Conservation (phyloP, 2,797 vertebrate genomes). For the Tokudaia tokunoshimensis region DNA sequence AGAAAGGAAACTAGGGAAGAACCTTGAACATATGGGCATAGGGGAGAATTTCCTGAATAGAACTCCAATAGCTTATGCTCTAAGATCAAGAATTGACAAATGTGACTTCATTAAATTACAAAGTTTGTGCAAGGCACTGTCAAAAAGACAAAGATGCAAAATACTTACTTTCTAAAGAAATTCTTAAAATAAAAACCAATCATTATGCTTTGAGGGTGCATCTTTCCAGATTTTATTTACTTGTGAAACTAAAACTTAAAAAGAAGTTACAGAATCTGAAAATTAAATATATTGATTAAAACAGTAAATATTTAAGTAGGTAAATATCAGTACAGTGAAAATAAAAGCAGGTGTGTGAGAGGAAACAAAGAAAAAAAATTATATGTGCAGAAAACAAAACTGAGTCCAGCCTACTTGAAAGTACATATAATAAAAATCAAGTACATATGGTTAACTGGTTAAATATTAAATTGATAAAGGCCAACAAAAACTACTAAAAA, state of each 20-base stretch:
- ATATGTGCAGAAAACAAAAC: background rate
- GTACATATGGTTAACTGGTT: background rate
- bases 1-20: no score
- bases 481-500: background rate
- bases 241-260: background rate
- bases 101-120: no score
- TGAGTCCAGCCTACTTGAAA: background rate
- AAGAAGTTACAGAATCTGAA: background rate
- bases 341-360: background rate
- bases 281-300: background rate
- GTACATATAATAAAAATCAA: background rate
- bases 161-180: background rate
- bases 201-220: background rate
- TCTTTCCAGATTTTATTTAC: background rate
- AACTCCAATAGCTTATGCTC: no score
- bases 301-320: background rate
- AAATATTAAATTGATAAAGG: conserved; percentile 2
- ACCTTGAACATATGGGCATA: no score
- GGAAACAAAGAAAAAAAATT: background rate
- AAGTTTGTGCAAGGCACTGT: no score
- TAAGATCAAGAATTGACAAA: no score
- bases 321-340: background rate
- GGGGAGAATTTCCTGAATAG: no score
- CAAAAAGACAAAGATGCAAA: no score
- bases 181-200: background rate